A percentile compares a stretch with the other conserved stretches of the same genome.
Conservation (phyloP, 2,797 vertebrate genomes). For the Halcyon badia region DNA sequence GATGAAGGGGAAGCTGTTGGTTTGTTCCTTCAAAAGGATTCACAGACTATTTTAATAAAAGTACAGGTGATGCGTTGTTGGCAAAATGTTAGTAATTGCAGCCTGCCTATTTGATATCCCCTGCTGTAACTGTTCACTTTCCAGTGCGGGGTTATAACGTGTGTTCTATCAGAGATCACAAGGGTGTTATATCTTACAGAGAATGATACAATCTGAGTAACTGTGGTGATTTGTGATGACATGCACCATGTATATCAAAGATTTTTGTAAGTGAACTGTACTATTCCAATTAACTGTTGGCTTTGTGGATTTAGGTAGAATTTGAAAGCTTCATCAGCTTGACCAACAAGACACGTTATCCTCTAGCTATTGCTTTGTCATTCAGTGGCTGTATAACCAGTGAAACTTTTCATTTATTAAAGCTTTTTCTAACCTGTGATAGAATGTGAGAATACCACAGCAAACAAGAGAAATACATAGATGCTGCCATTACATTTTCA, state of each 20-base stretch:
- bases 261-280: neutral
- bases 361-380: neutral
- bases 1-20: neutral
- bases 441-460: neutral
- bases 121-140: neutral
- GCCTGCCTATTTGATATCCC: neutral
- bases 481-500: neutral
- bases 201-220: neutral
- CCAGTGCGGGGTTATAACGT: neutral
- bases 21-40: neutral
- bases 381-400: neutral
- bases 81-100: neutral
- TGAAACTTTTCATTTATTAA: neutral
- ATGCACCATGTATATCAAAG: neutral
- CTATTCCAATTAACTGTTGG: neutral
- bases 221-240: neutral
- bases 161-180: neutral
- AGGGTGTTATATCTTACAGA: neutral
- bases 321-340: neutral
- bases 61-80: neutral
- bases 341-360: neutral
- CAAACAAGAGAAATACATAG: neutral
- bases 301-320: conserved; percentile 2
- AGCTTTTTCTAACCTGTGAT: neutral
- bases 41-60: neutral